Conservation (phyloP, 2,113 vertebrate species). For the Sander vitreus region DNA sequence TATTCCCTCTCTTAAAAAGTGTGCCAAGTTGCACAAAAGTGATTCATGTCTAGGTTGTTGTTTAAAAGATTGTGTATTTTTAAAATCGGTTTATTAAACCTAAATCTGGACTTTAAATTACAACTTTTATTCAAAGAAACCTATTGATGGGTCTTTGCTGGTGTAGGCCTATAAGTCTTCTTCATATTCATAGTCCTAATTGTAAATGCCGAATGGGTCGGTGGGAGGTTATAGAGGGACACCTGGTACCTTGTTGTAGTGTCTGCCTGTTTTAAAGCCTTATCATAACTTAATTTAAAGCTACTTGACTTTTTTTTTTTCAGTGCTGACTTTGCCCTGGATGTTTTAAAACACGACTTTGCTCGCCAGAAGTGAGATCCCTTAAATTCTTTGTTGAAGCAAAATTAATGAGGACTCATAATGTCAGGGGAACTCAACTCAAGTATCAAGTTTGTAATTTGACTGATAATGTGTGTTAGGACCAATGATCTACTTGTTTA, state of each 20-base stretch:
- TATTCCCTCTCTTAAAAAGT: not conserved
- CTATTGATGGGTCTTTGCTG: not conserved
- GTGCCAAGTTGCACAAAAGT: conserved; percentile 23
- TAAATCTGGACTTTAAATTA: conserved; percentile 14
- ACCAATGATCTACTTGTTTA: conserved; percentile 58
- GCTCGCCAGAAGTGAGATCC: conserved; percentile 6
- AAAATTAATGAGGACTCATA: conserved; percentile 4
- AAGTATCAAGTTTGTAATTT: conserved; percentile 41
- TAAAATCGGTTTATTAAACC: not conserved
- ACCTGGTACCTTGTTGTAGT: conserved; percentile 56
- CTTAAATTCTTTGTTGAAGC: conserved; percentile 12
- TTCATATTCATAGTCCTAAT: conserved; percentile 2
- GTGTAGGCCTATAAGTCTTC: conserved; percentile 18
- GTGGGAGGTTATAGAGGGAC: conserved; percentile 20
- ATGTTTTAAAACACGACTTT: conserved; percentile 27
- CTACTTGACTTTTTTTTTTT: conserved; percentile 11
- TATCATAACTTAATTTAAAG: conserved; percentile 57
- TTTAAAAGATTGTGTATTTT: conserved; percentile 9
- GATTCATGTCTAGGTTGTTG: conserved; percentile 7
- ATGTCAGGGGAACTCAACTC: not conserved
- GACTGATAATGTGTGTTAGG: conserved; percentile 36
- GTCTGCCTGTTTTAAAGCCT: conserved; percentile 67
- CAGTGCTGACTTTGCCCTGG: conserved; percentile 31
- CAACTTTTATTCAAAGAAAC: conserved; percentile 1
- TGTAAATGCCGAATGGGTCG: conserved; percentile 49